Conservation (phyloP, 1,140 invertebrate species). For the Anagrus nilaparvatae region DNA sequence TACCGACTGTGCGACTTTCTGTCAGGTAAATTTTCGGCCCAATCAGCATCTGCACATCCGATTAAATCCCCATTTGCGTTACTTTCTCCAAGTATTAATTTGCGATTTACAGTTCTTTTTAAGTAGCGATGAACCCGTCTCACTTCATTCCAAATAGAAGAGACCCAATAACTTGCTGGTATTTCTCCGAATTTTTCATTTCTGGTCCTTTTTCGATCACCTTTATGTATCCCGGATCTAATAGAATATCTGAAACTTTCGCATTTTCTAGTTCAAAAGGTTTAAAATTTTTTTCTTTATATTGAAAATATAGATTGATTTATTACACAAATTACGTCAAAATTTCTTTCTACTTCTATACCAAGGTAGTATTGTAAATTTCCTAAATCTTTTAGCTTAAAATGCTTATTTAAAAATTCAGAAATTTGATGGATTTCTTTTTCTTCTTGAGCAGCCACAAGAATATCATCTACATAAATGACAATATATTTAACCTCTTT, state of each 20-base stretch:
- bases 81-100: constrained; percentile 7
- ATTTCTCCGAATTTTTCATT: constrained; percentile 7
- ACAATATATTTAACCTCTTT: too few species aligned
- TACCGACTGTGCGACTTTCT: neutral
- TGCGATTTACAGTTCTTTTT: constrained; percentile 16
- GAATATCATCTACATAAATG: too few species aligned
- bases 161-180: constrained; percentile 24
- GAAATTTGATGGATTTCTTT: neutral
- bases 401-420: neutral
- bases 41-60: too few species aligned
- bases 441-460: too few species aligned
- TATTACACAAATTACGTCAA: neutral
- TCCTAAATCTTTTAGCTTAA: constrained; percentile 9
- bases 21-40: too few species aligned
- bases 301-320: constrained; percentile 3
- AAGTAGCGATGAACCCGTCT: constrained; percentile 28
- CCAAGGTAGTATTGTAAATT: neutral
- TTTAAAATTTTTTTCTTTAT: constrained; percentile 14
- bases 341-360: constrained; percentile 13
- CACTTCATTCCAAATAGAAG: constrained; percentile 29
- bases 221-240: constrained; percentile 1
- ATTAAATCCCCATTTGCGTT: too few species aligned
- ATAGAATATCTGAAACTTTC: constrained; percentile 12
- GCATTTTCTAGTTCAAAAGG: constrained; percentile 29
- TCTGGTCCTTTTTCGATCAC: neutral